Evolutionary conservation across 2,888 invertebrate species (phyloP).

Genomic region (Helicoverpa assulta): DNA sequence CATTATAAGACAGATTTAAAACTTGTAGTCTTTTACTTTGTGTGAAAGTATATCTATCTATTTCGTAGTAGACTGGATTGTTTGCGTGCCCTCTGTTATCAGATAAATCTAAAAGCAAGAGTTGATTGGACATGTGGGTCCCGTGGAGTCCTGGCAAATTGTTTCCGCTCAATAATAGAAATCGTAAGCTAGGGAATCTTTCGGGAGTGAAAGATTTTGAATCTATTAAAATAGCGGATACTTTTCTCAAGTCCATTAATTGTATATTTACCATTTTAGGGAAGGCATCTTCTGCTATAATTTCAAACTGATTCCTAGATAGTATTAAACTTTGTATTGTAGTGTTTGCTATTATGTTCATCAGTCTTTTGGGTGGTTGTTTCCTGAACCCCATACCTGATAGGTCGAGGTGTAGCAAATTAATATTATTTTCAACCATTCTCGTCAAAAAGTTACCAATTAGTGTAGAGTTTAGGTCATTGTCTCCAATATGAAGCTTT

Average conservation of each 20-base stretch:
- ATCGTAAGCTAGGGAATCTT: slow-evolving; percentile 88
- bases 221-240: slow-evolving; percentile 84
- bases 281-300: slow-evolving; percentile 86
- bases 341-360: slow-evolving; percentile 87
- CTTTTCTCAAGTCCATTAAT: slow-evolving; percentile 89
- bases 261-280: slow-evolving; percentile 89
- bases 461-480: slow-evolving; percentile 84
- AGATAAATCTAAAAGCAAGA: slow-evolving; percentile 88
- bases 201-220: slow-evolving; percentile 83
- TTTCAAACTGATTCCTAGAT: slow-evolving; percentile 90
- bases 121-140: slow-evolving; percentile 84
- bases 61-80: slow-evolving; percentile 86
- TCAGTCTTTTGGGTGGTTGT: slow-evolving; percentile 82
- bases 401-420: slow-evolving; percentile 85
- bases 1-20: slow-evolving; percentile 89
- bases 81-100: slow-evolving; percentile 83
- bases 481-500: slow-evolving; percentile 87
- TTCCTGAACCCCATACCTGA: slow-evolving; percentile 89
- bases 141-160: slow-evolving; percentile 88
- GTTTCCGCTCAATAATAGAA: slow-evolving; percentile 88
- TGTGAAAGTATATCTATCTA: slow-evolving; percentile 86
- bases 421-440: slow-evolving; percentile 77
- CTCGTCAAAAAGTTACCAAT: slow-evolving; percentile 82
- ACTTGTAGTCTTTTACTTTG: slow-evolving; percentile 84
- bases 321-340: slow-evolving; percentile 86